Evolutionary conservation across 2,797 vertebrate genomes (phyloP).

Genomic region (Craterocephalus amniculus): DNA sequence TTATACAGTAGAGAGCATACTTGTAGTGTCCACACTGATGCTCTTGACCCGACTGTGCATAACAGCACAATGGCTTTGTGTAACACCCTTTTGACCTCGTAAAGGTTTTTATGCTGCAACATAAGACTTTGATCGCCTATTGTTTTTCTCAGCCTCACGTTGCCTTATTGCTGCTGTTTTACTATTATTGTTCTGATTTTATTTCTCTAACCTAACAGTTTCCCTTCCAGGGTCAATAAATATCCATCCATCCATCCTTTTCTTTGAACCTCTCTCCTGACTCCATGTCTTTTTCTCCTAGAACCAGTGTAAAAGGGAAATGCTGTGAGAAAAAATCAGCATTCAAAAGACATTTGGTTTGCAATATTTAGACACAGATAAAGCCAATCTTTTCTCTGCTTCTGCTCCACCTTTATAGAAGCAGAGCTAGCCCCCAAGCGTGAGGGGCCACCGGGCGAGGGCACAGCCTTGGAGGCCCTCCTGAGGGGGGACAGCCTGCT

Average conservation of each 20-base stretch:
- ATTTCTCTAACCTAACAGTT: neutral
- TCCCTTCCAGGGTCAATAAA: neutral
- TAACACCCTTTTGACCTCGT: neutral
- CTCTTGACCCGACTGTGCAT: neutral
- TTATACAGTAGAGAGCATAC: neutral
- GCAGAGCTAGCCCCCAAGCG: slow-evolving; percentile 92
- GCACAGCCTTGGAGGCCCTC: slow-evolving; percentile 93
- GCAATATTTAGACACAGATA: neutral
- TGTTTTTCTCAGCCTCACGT: neutral
- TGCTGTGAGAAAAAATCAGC: neutral
- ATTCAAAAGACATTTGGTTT: slow-evolving; percentile 1
- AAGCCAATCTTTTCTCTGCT: neutral
- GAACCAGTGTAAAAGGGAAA: neutral
- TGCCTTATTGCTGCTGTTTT: neutral
- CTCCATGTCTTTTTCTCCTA: neutral
- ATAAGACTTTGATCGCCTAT: neutral
- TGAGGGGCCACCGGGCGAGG: slow-evolving; percentile 90
- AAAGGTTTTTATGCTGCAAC: slow-evolving; percentile 1
- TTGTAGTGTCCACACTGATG: neutral
- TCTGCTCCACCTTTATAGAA: slow-evolving; percentile 78
- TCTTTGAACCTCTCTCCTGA: neutral
- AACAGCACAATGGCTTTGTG: neutral
- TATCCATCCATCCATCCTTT: neutral
- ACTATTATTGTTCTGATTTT: neutral
- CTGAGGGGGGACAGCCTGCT: slow-evolving; percentile 90